Percentiles rank a stretch among this genome's conserved stretches.
phyloP scores from a whole-genome alignment of 2,113 vertebrate species.

The Sinosuthora webbiana region DNA sequence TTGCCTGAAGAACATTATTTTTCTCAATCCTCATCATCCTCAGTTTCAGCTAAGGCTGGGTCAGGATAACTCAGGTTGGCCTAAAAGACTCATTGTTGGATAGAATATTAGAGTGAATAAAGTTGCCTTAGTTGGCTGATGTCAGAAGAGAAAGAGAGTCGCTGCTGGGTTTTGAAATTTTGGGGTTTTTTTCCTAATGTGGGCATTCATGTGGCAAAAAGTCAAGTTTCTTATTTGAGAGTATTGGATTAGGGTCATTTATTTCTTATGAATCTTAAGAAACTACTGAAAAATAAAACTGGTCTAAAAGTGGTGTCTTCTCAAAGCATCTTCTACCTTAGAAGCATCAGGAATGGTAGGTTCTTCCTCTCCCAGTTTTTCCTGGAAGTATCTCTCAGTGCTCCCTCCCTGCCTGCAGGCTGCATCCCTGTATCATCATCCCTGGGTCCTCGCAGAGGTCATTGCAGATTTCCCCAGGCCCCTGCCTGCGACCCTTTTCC shows the following conservation, averaged over 20 bases:
- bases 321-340: background rate
- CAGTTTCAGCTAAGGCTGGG: background rate
- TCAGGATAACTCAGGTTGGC: background rate
- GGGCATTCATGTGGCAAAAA: background rate
- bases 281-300: background rate
- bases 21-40: background rate
- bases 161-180: background rate
- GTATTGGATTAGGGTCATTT: background rate
- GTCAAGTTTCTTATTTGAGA: background rate
- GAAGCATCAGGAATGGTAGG: background rate
- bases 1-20: background rate
- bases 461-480: fast-evolving
- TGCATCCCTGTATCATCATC: background rate
- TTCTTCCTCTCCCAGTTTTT: background rate
- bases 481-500: background rate
- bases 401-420: background rate
- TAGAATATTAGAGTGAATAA: background rate
- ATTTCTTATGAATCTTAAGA: background rate
- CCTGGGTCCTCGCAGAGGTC: background rate
- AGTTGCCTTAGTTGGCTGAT: background rate
- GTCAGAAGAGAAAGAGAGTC: background rate
- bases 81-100: background rate
- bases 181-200: fast-evolving
- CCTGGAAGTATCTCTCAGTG: background rate
- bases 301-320: background rate